A percentile compares a stretch with the other conserved stretches of the same genome.
phyloP scores from a whole-genome alignment of 2,888 invertebrate genomes.

The Hypomecis atomaria region DNA sequence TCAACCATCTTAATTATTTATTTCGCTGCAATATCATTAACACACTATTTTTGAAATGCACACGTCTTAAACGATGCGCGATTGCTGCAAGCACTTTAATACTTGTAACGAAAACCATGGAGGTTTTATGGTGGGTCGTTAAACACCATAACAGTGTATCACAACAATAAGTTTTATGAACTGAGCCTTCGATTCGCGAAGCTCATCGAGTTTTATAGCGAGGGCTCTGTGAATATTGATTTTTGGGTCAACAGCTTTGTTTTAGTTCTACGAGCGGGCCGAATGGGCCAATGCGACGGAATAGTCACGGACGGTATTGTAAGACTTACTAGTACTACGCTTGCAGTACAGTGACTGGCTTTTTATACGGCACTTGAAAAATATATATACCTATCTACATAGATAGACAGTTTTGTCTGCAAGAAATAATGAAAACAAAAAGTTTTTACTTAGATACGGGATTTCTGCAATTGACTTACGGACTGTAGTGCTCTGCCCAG shows the following conservation, averaged over 20 bases:
- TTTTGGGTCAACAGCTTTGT: slow-evolving; percentile 79
- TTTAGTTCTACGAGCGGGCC: slow-evolving; percentile 59
- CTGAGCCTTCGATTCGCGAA: slow-evolving; percentile 76
- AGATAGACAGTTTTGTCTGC: too few relatives aligned
- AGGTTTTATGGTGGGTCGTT: slow-evolving; percentile 29
- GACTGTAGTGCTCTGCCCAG: too few relatives aligned
- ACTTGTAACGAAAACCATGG: slow-evolving; percentile 8
- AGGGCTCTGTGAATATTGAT: slow-evolving; percentile 76
- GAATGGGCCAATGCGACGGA: slow-evolving; percentile 47
- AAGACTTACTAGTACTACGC: not conserved
- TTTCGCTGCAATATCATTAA: not conserved
- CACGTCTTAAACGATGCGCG: slow-evolving; percentile 4
- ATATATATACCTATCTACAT: too few relatives aligned
- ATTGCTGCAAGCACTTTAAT: slow-evolving; percentile 1
- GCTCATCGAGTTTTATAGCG: slow-evolving; percentile 75
- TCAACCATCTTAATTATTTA: too few relatives aligned
- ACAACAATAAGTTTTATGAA: slow-evolving; percentile 72
- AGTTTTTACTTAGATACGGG: too few relatives aligned
- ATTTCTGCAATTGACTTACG: too few relatives aligned
- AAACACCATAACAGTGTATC: slow-evolving; percentile 53
- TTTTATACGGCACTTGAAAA: not conserved
- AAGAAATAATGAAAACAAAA: too few relatives aligned
- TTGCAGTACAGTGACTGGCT: slow-evolving; percentile 7
- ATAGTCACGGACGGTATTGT: slow-evolving; percentile 43
- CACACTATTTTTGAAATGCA: not conserved